Evolutionary conservation across 2,888 invertebrate genomes (phyloP).

Genomic region (Cyrtodaria siliqua): DNA sequence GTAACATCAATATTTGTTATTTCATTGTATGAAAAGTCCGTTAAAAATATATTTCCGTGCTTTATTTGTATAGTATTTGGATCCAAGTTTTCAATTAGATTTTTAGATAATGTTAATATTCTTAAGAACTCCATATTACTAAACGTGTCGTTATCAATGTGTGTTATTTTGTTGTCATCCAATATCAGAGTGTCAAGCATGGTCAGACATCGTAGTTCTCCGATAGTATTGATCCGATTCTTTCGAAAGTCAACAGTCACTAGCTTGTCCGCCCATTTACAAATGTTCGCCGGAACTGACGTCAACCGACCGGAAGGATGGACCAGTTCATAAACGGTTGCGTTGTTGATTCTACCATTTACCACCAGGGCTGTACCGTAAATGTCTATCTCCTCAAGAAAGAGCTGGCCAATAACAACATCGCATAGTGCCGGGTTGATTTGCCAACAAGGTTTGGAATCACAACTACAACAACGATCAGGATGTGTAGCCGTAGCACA

Average conservation of each 20-base stretch:
- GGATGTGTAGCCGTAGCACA: conserved; percentile 8
- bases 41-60: conserved; percentile 22
- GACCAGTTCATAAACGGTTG: background rate
- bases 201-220: background rate
- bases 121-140: conserved; percentile 28
- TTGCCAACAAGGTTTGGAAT: conserved; percentile 40
- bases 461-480: conserved; percentile 31
- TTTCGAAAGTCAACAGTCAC: background rate
- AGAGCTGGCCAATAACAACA: conserved; percentile 16
- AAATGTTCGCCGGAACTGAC: background rate
- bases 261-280: background rate
- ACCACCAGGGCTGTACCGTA: conserved; percentile 21
- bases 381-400: conserved; percentile 27
- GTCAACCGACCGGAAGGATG: background rate
- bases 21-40: conserved; percentile 35
- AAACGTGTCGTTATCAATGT: background rate
- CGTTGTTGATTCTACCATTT: background rate
- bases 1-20: conserved; percentile 25
- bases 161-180: background rate
- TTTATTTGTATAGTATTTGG: conserved; percentile 23
- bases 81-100: conserved; percentile 15
- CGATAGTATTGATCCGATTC: background rate
- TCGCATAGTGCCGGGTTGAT: conserved; percentile 25
- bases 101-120: conserved; percentile 29
- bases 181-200: background rate